Base-by-base conservation (phyloP, 2,888 invertebrate species). In the Seira sanloemensis region DNA sequence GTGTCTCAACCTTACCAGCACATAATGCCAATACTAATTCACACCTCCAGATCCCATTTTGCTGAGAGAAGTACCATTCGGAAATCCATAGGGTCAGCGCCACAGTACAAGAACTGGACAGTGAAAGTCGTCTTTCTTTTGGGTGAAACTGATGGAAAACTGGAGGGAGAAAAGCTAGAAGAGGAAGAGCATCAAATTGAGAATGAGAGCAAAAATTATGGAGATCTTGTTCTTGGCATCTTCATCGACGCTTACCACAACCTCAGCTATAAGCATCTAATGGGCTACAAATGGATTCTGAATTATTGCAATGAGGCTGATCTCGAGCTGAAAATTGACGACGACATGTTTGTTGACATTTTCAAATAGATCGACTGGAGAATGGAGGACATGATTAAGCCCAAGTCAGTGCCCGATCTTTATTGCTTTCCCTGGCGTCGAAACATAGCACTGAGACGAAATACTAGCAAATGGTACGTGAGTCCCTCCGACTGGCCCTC, bases 271-370 rank as follows among this genome's bases (percentile, higher is more conserved):
- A 90, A 90, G 73, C 90, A 90, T 78, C 62, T 90, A 21, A 87
- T 89, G 86, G 89, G 89, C 23, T 90, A 90, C 86, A 89, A 89
- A 84, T 90, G 90, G 89, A 87, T 86, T 0, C 23, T 87, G 2
- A 74, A 87, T 7, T 88, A 75, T 73, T 90, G 90, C 68, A 85
- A 86, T 2, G 62, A 83, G 0, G 87, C 89, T 0, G 86, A 85
- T 1, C 90, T 90, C 66, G 72, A 90, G 25, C 72, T 90, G 25
- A 90, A 90, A 80, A 85, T 88, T 21, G 90, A 90, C 62, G 90
- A 90, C 71, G 90, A 90, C 67, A 84, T 88, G 5, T 90, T 90
- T 83, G 86, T 90, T 25, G 90, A 90, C 78, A 86, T 90, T 50
- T 86, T 87, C 58, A 89, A 88, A 58, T 83, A 89, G 12, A 78